phyloP scores from a whole-genome alignment of 2,888 invertebrate genomes.

The Scotopteryx bipunctaria region DNA sequence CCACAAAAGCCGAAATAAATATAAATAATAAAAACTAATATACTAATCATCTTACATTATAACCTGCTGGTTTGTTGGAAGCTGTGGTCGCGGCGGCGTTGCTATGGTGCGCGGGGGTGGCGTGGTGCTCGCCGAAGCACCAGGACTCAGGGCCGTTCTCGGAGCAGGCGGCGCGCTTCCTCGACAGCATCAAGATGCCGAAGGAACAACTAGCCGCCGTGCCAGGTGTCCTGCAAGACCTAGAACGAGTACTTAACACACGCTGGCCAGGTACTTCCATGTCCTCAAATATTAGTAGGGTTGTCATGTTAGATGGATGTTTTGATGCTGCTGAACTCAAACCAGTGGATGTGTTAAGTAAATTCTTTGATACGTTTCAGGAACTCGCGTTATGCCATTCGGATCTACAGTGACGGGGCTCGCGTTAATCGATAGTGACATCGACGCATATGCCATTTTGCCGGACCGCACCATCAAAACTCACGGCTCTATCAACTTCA shows the following conservation, averaged over 20 bases:
- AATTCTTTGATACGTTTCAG: slow-evolving; percentile 17
- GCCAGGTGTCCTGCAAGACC: neutral
- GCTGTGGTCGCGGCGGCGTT: slow-evolving; percentile 5
- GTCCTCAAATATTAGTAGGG: too few relatives aligned
- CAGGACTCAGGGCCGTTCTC: neutral
- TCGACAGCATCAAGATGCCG: slow-evolving; percentile 8
- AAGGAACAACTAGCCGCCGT: neutral
- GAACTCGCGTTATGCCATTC: slow-evolving; percentile 4
- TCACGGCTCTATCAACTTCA: neutral
- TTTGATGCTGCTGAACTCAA: too few relatives aligned
- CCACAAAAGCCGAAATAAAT: too few relatives aligned
- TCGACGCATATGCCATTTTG: slow-evolving; percentile 11
- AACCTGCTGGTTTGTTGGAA: slow-evolving; percentile 10
- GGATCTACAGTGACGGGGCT: slow-evolving; percentile 19
- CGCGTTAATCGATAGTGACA: slow-evolving; percentile 17
- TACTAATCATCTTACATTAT: too few relatives aligned
- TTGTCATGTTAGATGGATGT: too few relatives aligned
- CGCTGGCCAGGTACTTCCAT: slow-evolving; percentile 21
- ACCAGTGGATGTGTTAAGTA: too few relatives aligned
- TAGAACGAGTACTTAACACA: slow-evolving; percentile 2
- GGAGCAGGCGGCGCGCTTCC: neutral
- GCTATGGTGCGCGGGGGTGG: slow-evolving; percentile 4
- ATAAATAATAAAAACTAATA: too few relatives aligned
- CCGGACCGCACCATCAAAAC: neutral
- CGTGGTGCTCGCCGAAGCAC: neutral